Evolutionary conservation across 2,888 invertebrate species (phyloP), one percentile per base, ranked within the genome.

Genomic region (Malthinus seriepunctatus): DNA sequence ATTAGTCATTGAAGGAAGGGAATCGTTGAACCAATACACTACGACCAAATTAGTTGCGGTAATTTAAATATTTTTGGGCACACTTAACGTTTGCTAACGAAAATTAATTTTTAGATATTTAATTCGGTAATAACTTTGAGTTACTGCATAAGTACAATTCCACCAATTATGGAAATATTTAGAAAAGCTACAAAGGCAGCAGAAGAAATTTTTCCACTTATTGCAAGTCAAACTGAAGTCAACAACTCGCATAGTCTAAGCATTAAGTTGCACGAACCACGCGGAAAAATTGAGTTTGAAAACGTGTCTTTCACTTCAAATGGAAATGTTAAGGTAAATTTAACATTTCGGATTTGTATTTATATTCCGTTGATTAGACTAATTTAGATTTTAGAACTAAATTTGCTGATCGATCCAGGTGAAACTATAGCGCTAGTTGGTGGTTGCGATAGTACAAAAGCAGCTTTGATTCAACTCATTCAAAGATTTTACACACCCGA

Each of bases 221-320:
- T 12, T 0, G 8, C n/a, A 12, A 14, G 8, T 8, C 14, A 7
- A 0, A 8, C 14, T 1, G 8, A 14, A 9, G 11, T 39, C 7
- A 8, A 10, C 7, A 10, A 3, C 7, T 37, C 37, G 1, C 8
- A 37, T 10, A 3, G 11, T 14, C 12, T 7, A 0, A 94, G 94
- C 0, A 73, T 80, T 5, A 81, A 79, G 10, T 86, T 88, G 0
- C 71, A 78, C 0, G 73, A 79, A 1, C 75, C 87, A 9, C 78
- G 83, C 14, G 91, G 90, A 0, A 84, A 86, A 57, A 87, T 95
- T 58, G 83, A 84, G 63, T 86, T 95, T 65, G 83, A 83, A 63
- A 81, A 90, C 69, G 87, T 95, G 0, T 80, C 84, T 34, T 95
- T 95, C 76, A 82, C 85, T 51, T 88, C 91, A 0, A 82, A 95